Conservation (phyloP, 2,797 vertebrate genomes). For the Gambelia wislizenii region DNA sequence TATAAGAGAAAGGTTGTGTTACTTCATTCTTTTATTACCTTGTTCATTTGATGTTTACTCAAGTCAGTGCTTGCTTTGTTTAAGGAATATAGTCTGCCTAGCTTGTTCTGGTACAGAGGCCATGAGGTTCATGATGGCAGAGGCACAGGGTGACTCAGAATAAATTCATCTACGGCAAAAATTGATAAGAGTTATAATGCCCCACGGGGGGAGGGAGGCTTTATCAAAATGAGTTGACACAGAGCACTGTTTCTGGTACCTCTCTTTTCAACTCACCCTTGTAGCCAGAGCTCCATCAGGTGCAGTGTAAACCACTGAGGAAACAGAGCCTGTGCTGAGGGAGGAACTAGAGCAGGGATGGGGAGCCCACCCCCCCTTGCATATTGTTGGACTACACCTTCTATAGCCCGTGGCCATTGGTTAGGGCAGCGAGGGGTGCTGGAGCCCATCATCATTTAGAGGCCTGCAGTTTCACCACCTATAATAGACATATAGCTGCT, state of each 20-base stretch:
- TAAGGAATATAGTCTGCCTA: background rate
- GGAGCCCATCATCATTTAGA: background rate
- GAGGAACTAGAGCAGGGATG: background rate
- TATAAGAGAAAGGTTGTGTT: constrained; percentile 16
- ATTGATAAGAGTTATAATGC: background rate
- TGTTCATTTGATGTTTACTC: background rate
- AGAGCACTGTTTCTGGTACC: background rate
- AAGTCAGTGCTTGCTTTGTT: constrained; percentile 1
- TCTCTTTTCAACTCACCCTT: too few species aligned
- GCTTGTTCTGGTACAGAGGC: background rate
- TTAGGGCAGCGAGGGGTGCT: background rate
- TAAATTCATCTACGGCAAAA: constrained; percentile 5
- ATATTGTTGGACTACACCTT: background rate
- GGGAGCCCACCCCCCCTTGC: too few species aligned
- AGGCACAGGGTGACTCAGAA: background rate
- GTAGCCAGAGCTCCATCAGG: background rate
- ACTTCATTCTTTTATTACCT: constrained; percentile 20
- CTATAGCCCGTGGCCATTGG: background rate
- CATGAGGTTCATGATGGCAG: background rate
- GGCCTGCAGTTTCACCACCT: background rate
- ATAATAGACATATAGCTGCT: background rate
- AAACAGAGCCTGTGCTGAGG: background rate
- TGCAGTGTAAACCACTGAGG: background rate
- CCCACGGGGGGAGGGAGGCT: too few species aligned
- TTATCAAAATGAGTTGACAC: background rate